Conservation (phyloP, 2,113 vertebrate genomes). For the Tetrao urogallus region DNA sequence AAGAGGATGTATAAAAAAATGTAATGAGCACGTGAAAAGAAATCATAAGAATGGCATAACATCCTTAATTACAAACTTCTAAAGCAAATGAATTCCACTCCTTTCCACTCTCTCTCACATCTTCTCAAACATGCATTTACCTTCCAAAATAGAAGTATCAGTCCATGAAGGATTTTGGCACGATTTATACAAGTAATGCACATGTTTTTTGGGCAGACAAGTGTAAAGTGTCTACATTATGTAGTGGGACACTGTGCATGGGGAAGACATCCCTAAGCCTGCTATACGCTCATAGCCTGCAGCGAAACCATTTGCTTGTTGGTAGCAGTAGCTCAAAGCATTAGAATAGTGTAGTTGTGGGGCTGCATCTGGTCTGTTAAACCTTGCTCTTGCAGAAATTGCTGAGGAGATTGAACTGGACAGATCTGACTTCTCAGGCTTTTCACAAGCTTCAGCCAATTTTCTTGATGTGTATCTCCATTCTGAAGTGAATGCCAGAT, state of each 20-base stretch:
- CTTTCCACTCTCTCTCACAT: not conserved
- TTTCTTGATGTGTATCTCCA: not conserved
- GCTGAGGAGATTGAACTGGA: not conserved
- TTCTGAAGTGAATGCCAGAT: not conserved
- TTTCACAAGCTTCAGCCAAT: not conserved
- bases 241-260: not conserved
- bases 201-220: not conserved
- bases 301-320: not conserved
- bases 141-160: not conserved
- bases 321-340: not conserved
- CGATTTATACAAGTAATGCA: not conserved
- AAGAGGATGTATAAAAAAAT: not conserved
- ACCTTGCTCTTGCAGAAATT: not conserved
- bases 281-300: not conserved
- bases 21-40: not conserved
- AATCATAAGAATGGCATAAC: not conserved
- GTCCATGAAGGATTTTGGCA: not conserved
- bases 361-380: not conserved
- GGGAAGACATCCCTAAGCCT: not conserved
- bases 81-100: not conserved
- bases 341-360: not conserved
- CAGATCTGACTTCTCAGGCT: not conserved
- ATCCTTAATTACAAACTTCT: not conserved
- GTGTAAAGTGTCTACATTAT: not conserved
- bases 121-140: not conserved